Evolutionary conservation across 2,888 invertebrate species (phyloP).

Genomic region (Corythucha ciliata): DNA sequence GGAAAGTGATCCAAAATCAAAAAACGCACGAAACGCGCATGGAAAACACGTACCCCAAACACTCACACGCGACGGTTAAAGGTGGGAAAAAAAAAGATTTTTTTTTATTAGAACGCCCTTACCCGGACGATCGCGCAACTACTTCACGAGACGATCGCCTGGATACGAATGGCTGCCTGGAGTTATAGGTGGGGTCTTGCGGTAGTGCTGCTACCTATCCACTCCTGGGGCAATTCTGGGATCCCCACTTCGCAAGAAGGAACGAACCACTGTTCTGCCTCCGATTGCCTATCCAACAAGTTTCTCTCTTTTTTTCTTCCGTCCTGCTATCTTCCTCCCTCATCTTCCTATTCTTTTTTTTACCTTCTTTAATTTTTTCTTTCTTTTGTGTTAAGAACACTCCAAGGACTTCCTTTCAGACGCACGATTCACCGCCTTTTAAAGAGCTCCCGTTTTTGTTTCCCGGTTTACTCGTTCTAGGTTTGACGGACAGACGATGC

Average conservation of each 20-base stretch:
- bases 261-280: slow-evolving; percentile 1
- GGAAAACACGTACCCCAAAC: not conserved
- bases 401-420: no score
- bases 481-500: no score
- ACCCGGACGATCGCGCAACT: not conserved
- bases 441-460: no score
- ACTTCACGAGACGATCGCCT: no score
- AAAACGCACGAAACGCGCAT: not conserved
- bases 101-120: not conserved
- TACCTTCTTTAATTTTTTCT: no score
- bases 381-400: no score
- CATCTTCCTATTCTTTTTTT: no score
- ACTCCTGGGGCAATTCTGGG: slow-evolving; percentile 19
- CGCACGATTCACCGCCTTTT: no score
- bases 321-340: not conserved
- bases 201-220: slow-evolving; percentile 25
- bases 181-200: slow-evolving; percentile 3
- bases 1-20: no score
- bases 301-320: not conserved
- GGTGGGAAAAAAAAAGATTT: not conserved
- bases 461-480: no score
- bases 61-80: not conserved
- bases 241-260: not conserved
- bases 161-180: no score
- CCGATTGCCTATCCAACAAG: not conserved